Conservation (phyloP, 92 coral and sea anemone species). For the Metridium senile region DNA sequence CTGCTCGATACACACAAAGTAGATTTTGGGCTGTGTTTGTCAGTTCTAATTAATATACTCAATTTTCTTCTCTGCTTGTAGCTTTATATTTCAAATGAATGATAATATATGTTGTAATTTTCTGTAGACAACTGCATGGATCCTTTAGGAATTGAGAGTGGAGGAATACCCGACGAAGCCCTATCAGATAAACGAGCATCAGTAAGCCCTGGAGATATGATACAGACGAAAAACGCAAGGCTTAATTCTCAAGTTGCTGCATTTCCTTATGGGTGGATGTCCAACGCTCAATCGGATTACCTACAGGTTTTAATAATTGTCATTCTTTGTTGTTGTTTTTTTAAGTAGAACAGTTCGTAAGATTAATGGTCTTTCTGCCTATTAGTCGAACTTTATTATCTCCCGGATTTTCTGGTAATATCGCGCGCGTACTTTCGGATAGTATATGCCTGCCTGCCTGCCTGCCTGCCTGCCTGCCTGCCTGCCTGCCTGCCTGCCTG, state of each 20-base stretch:
- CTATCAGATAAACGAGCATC: slow-evolving; percentile 30
- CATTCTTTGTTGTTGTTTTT: too few relatives aligned
- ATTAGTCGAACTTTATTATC: too few relatives aligned
- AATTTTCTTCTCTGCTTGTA: background rate
- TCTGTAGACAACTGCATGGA: slow-evolving; percentile 61
- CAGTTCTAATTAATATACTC: too few relatives aligned
- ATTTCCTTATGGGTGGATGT: slow-evolving; percentile 57
- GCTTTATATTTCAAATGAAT: background rate
- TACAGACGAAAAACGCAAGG: slow-evolving; percentile 42
- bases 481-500: too few relatives aligned
- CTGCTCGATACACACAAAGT: too few relatives aligned
- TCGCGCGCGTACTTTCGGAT: too few relatives aligned
- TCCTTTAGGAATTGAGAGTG: slow-evolving; percentile 82
- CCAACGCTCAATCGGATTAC: slow-evolving; percentile 4
- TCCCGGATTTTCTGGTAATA: too few relatives aligned
- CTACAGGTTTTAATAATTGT: background rate
- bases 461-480: too few relatives aligned
- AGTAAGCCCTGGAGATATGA: background rate
- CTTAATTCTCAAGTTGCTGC: slow-evolving; percentile 3
- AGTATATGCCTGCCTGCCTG: too few relatives aligned
- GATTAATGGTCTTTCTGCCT: too few relatives aligned
- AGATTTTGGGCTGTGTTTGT: too few relatives aligned
- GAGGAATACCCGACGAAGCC: slow-evolving; percentile 73
- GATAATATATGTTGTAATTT: background rate
- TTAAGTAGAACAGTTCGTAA: background rate